Evolutionary conservation across 2,113 vertebrate genomes (phyloP).

Genomic region (Smithornis capensis): DNA sequence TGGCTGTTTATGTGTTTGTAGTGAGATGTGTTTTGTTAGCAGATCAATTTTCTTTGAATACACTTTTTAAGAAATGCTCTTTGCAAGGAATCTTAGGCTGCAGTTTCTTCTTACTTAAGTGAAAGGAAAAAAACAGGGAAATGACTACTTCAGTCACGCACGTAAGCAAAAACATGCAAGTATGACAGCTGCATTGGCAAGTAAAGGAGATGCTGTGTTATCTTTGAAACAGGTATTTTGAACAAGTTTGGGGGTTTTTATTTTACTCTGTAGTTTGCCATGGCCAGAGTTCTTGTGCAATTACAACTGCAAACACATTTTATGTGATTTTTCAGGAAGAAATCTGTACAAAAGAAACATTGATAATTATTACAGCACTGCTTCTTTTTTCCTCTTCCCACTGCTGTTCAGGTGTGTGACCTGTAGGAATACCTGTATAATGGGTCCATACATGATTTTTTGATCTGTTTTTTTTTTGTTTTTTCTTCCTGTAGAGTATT

Average conservation of each 20-base stretch:
- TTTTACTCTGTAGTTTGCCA: not conserved
- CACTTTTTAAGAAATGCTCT: not conserved
- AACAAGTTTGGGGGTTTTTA: not conserved
- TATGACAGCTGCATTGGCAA: not conserved
- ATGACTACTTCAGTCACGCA: not conserved
- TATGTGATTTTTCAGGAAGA: not conserved
- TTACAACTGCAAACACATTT: not conserved
- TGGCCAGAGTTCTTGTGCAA: not conserved
- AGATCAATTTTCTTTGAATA: not conserved
- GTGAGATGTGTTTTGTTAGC: not conserved
- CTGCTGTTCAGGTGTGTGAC: not conserved
- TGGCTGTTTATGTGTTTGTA: not conserved
- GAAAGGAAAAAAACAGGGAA: not conserved
- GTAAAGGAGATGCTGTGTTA: not conserved
- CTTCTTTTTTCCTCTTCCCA: not conserved
- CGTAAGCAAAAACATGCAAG: not conserved
- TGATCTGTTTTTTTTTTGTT: not conserved
- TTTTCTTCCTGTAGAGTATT: not conserved
- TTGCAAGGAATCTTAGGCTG: not conserved
- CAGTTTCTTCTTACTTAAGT: not conserved
- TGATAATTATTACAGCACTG: not conserved
- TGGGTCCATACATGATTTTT: no score
- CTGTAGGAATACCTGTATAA: not conserved
- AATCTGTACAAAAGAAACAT: not conserved
- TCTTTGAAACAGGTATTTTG: not conserved